These are phyloP conservation scores for Xiphophorus maculatus DNA, from an alignment of 2,113 vertebrate genomes.

Conservation along the genomic window DNA sequence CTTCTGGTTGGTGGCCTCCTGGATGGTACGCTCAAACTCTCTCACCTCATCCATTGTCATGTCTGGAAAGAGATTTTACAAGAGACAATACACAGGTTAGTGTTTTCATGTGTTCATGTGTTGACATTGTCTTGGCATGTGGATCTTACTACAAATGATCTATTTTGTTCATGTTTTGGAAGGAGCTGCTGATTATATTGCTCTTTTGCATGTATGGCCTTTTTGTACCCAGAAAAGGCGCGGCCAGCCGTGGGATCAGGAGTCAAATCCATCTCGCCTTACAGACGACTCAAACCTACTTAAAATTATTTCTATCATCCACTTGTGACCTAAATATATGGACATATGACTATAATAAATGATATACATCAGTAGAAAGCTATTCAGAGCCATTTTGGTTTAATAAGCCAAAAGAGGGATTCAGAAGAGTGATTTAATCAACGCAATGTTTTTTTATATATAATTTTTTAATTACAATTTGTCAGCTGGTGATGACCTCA, in stretches of 20 bases:
- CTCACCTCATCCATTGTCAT: conserved; percentile 99
- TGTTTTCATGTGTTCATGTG: not conserved
- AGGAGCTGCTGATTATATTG: not conserved
- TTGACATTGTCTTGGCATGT: not conserved
- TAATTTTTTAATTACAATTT: no score
- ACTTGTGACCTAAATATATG: not conserved
- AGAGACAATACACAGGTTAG: conserved; percentile 1
- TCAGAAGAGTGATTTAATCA: no score
- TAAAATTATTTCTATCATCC: not conserved
- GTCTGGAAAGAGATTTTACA: conserved; percentile 78
- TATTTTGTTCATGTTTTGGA: not conserved
- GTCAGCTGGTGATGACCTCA: no score
- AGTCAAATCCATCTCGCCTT: not conserved
- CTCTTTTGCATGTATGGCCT: not conserved
- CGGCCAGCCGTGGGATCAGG: not conserved
- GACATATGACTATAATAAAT: not conserved
- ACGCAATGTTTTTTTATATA: no score
- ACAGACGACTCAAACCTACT: not conserved
- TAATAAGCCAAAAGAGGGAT: not conserved
- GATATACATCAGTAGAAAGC: not conserved
- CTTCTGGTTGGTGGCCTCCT: conserved; percentile 99
- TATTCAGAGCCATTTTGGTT: not conserved
- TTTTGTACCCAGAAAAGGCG: not conserved
- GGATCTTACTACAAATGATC: not conserved
- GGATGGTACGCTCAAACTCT: conserved; percentile 96